Evolutionary conservation across 2,113 vertebrate species (phyloP).

Genomic region (Mus pahari): DNA sequence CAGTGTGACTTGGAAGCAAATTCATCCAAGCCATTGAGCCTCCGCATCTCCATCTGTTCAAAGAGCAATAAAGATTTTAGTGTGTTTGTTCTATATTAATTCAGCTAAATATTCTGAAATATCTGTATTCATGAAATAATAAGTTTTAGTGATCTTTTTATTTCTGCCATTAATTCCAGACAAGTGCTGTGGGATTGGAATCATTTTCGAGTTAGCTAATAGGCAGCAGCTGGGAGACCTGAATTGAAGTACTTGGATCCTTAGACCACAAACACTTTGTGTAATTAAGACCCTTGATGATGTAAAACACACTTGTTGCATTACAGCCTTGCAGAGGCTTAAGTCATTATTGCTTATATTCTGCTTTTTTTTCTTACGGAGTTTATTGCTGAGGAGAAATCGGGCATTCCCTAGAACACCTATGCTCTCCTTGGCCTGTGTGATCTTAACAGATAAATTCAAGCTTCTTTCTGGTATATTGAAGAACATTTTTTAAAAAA

Average conservation of each 20-base stretch:
- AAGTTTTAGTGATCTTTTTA: conserved; percentile 20
- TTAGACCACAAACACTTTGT: not conserved
- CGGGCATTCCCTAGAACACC: conserved; percentile 19
- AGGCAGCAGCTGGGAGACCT: conserved; percentile 16
- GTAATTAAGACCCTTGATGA: not conserved
- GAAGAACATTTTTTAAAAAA: conserved; percentile 37
- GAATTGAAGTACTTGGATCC: conserved; percentile 57
- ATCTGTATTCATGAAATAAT: not conserved
- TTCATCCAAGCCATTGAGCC: not conserved
- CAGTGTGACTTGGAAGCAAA: conserved; percentile 8
- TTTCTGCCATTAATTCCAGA: not conserved
- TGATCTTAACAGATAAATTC: not conserved
- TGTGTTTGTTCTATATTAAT: not conserved
- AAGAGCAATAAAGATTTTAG: not conserved
- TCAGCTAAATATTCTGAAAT: not conserved
- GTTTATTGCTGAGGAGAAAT: conserved; percentile 41
- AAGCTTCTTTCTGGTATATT: not conserved
- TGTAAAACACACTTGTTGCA: conserved; percentile 47
- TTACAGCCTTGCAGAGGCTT: conserved; percentile 20
- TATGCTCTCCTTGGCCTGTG: conserved; percentile 37
- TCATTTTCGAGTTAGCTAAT: conserved; percentile 51
- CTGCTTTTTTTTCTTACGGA: not conserved
- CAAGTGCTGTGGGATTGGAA: not conserved
- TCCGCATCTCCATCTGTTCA: not conserved
- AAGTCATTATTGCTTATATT: not conserved